phyloP scores from a whole-genome alignment of 2,888 invertebrate species.

The Tuberolachnus salignus region DNA sequence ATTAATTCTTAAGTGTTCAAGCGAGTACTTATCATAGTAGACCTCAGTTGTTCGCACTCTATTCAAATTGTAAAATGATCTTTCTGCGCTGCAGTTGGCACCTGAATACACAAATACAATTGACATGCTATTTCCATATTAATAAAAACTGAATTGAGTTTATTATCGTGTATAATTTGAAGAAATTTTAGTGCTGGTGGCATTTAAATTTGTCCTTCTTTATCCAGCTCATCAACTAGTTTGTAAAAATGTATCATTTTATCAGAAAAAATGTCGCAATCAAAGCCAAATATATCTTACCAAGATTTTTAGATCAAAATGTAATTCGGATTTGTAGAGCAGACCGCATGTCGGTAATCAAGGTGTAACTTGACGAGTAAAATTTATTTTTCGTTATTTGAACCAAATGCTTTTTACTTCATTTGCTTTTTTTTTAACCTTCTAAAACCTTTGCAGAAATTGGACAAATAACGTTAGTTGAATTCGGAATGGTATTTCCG shows the following conservation, averaged over 20 bases:
- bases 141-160: conserved; percentile 13
- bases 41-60: too few relatives aligned
- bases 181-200: conserved; percentile 5
- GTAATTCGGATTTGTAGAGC: too few relatives aligned
- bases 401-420: too few relatives aligned
- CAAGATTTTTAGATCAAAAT: not conserved
- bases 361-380: too few relatives aligned
- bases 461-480: too few relatives aligned
- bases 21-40: not conserved
- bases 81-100: conserved; percentile 4
- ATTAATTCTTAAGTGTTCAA: not conserved
- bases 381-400: too few relatives aligned
- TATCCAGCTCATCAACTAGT: not conserved
- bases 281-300: not conserved
- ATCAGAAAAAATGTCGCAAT: conserved; percentile 2
- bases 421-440: too few relatives aligned
- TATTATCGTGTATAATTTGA: conserved; percentile 10
- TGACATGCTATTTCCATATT: not conserved
- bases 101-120: conserved; percentile 16
- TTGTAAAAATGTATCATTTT: conserved; percentile 7
- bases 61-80: conserved; percentile 17
- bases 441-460: too few relatives aligned
- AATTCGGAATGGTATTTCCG: too few relatives aligned
- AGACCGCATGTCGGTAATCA: too few relatives aligned
- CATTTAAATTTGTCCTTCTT: not conserved